Evolutionary conservation across 2,888 invertebrate species (phyloP).

Genomic region (Sarcophaga subvicina): DNA sequence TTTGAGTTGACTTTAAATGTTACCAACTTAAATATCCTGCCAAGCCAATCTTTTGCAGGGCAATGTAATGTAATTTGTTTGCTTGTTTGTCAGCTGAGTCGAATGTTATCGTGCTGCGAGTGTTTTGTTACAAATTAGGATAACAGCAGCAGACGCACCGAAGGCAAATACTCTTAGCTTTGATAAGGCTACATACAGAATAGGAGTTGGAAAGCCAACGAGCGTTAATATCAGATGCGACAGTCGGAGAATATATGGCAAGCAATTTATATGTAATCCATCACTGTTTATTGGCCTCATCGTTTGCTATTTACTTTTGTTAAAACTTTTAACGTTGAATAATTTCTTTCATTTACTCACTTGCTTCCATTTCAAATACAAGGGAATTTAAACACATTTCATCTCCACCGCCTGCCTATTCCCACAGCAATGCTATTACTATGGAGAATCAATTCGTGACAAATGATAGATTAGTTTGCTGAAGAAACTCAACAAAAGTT

Average conservation of each 20-base stretch:
- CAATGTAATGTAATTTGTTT: no score
- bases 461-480: constrained; percentile 34
- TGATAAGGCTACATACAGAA: neutral
- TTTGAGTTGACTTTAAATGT: no score
- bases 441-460: constrained; percentile 10
- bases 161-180: neutral
- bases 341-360: constrained; percentile 26
- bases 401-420: neutral
- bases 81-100: neutral
- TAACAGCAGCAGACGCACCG: neutral
- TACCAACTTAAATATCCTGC: no score
- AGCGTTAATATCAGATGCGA: constrained; percentile 46
- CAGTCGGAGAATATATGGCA: constrained; percentile 73
- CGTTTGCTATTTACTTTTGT: constrained; percentile 56
- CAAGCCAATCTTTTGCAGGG: no score
- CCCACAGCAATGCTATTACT: neutral
- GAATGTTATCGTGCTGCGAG: neutral
- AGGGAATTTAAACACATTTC: neutral
- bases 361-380: constrained; percentile 3
- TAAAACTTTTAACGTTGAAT: constrained; percentile 39
- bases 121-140: constrained; percentile 6
- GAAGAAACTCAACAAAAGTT: constrained; percentile 19
- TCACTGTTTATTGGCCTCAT: constrained; percentile 78
- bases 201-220: constrained; percentile 1
- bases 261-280: constrained; percentile 79